Evolutionary conservation across 2,888 invertebrate species (phyloP).

Genomic region (Eupithecia inturbata): DNA sequence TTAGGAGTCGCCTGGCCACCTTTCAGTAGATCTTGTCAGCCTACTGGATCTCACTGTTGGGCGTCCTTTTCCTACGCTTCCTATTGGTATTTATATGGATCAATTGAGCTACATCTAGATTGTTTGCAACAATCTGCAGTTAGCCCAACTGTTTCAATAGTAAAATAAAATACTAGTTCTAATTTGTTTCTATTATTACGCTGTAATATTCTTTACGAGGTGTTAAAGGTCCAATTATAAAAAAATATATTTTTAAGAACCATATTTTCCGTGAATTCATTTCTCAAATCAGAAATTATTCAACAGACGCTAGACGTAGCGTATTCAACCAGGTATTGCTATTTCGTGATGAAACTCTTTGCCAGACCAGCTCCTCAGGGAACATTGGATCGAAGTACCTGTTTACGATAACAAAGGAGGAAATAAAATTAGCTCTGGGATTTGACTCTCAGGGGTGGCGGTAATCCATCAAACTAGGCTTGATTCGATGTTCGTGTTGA

Average conservation of each 20-base stretch:
- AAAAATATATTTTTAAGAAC: too few species aligned
- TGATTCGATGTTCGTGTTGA: neutral
- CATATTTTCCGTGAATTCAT: neutral
- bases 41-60: too few species aligned
- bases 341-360: slow-evolving; percentile 7
- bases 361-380: neutral
- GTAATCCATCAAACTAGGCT: slow-evolving; percentile 10
- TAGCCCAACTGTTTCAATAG: too few species aligned
- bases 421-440: slow-evolving; percentile 20
- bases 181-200: too few species aligned
- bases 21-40: neutral
- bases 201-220: too few species aligned
- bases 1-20: neutral
- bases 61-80: too few species aligned
- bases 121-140: too few species aligned
- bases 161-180: too few species aligned
- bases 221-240: too few species aligned
- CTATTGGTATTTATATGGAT: too few species aligned
- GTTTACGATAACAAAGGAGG: slow-evolving; percentile 18
- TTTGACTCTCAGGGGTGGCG: slow-evolving; percentile 6
- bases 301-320: neutral
- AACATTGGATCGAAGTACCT: slow-evolving; percentile 7
- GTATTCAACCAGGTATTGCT: neutral
- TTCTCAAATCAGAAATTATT: neutral
- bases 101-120: too few species aligned